Evolutionary conservation across 2,113 vertebrate species (phyloP).

Genomic region (Paratilapia polleni): DNA sequence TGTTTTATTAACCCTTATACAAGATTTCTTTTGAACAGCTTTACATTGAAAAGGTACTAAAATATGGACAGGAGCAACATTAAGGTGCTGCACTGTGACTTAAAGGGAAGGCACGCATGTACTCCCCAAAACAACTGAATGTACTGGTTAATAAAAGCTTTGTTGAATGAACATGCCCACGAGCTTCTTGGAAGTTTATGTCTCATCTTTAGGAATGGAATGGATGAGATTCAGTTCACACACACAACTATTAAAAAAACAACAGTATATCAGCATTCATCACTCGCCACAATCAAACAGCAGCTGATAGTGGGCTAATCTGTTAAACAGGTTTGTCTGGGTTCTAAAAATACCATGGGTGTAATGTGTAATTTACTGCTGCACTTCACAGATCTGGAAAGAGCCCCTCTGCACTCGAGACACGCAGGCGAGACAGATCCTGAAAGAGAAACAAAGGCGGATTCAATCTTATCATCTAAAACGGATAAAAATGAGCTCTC

Average conservation of each 20-base stretch:
- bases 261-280: too few species aligned
- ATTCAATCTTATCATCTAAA: not conserved
- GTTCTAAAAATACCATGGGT: not conserved
- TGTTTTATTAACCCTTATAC: not conserved
- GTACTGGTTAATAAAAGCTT: too few species aligned
- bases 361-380: not conserved
- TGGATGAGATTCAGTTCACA: not conserved
- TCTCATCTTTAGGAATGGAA: too few species aligned
- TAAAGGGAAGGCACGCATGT: not conserved
- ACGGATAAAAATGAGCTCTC: not conserved
- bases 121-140: too few species aligned
- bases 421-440: constrained; percentile 22
- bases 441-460: constrained; percentile 6
- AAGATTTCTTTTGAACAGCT: not conserved
- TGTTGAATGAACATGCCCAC: too few species aligned
- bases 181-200: too few species aligned
- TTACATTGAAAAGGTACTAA: not conserved
- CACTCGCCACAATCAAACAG: not conserved
- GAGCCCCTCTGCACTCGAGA: not conserved
- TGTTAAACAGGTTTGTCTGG: not conserved
- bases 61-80: not conserved
- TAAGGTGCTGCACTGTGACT: not conserved
- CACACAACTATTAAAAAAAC: not conserved
- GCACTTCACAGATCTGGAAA: constrained; percentile 32
- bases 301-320: not conserved